These are phyloP conservation scores for Percopsis omiscomaycus DNA, from an alignment of 2,797 vertebrate species.

Conservation along the genomic window DNA sequence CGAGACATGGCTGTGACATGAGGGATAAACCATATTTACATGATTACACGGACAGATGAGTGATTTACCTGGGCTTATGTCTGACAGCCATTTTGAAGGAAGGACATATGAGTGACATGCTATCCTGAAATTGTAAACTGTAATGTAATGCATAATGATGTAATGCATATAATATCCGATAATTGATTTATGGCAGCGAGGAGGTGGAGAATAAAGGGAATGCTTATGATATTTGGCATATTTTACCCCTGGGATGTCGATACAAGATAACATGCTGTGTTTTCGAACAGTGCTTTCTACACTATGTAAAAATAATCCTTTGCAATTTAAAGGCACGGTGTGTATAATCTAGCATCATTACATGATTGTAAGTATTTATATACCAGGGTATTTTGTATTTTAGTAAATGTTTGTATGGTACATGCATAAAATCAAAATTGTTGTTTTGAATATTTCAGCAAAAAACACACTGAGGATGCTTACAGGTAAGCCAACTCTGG, in stretches of 20 bases:
- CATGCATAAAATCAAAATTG: no score
- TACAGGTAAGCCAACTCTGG: no score
- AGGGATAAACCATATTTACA: conserved; percentile 74
- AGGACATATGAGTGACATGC: conserved; percentile 61
- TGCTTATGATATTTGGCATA: conserved; percentile 49
- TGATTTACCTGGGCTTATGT: conserved; percentile 71
- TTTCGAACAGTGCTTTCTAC: conserved; percentile 8
- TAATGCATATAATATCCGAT: conserved; percentile 28
- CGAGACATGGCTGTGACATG: conserved; percentile 59
- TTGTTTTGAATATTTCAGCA: no score
- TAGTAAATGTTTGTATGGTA: no score
- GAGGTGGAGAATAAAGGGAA: conserved; percentile 33
- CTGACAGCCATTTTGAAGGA: conserved; percentile 71
- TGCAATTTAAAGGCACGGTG: conserved; percentile 24
- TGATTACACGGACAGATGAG: conserved; percentile 78
- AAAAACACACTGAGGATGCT: no score
- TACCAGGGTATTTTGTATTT: no score
- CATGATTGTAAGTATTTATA: no score
- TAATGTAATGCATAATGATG: conserved; percentile 36
- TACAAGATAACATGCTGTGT: conserved; percentile 18
- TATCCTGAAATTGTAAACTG: conserved; percentile 58
- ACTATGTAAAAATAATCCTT: conserved; percentile 7
- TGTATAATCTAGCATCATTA: background rate
- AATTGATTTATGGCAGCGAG: conserved; percentile 53
- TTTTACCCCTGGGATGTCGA: conserved; percentile 37